These are phyloP conservation scores for Colostygia pectinataria DNA, from an alignment of 2,888 invertebrate genomes.

Conservation along the genomic window DNA sequence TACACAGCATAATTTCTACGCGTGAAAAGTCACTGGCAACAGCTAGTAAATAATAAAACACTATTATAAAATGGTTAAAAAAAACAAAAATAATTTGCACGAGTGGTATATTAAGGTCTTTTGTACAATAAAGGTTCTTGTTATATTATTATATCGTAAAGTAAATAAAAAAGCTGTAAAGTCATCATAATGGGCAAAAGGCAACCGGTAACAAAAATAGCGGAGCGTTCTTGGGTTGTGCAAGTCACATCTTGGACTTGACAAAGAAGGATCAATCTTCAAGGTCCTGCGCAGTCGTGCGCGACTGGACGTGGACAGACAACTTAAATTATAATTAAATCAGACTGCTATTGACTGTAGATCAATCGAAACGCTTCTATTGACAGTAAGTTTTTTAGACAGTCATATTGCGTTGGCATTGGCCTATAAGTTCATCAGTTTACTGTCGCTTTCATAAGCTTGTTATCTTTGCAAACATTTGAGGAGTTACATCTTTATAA, in stretches of 20 bases:
- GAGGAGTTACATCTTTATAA: too few species aligned
- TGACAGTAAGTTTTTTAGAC: slow-evolving; percentile 21
- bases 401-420: slow-evolving; percentile 13
- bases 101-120: slow-evolving; percentile 24
- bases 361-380: slow-evolving; percentile 32
- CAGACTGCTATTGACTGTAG: slow-evolving; percentile 42
- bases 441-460: slow-evolving; percentile 8
- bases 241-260: slow-evolving; percentile 70
- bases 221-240: slow-evolving; percentile 63
- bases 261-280: slow-evolving; percentile 60
- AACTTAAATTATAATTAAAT: slow-evolving; percentile 54
- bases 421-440: slow-evolving; percentile 17
- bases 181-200: slow-evolving; percentile 43
- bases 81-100: slow-evolving; percentile 19
- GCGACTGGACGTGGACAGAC: slow-evolving; percentile 59
- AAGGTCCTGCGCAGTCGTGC: slow-evolving; percentile 73
- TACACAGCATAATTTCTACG: too few species aligned
- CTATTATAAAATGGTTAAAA: not conserved
- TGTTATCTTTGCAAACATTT: slow-evolving; percentile 3
- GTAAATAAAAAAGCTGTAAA: slow-evolving; percentile 44
- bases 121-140: slow-evolving; percentile 36
- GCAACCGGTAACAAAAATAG: slow-evolving; percentile 61
- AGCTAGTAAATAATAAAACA: not conserved
- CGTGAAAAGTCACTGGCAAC: too few species aligned
- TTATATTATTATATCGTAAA: slow-evolving; percentile 43